Evolutionary conservation across 2,797 vertebrate genomes (phyloP).

Genomic region (Diplodus puntazzo): DNA sequence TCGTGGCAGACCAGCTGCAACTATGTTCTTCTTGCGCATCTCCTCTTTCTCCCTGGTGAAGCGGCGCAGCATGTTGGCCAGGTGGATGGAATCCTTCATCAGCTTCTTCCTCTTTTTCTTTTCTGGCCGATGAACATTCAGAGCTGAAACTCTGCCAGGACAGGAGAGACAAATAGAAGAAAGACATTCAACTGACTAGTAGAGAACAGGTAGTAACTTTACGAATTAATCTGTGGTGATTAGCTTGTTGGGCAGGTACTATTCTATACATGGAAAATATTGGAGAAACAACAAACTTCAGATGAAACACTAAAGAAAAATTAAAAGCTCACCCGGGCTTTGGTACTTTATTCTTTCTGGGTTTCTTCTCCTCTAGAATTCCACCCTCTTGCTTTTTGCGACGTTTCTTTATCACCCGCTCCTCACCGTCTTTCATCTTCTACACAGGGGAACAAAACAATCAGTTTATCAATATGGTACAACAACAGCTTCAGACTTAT

Average conservation of each 20-base stretch:
- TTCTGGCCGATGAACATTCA: conserved; percentile 95
- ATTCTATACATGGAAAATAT: neutral
- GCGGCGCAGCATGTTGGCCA: conserved; percentile 96
- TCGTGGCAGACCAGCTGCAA: conserved; percentile 18
- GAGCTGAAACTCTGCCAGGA: conserved; percentile 87
- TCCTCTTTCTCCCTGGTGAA: conserved; percentile 96
- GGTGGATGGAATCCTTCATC: conserved; percentile 93
- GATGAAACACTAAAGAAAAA: neutral
- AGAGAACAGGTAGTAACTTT: neutral
- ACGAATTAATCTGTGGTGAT: neutral
- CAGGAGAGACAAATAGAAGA: neutral
- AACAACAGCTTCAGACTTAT: neutral
- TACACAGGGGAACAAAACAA: conserved; percentile 25
- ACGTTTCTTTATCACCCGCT: conserved; percentile 92
- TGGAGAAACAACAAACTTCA: neutral
- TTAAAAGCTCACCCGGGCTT: conserved; percentile 90
- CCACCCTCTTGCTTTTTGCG: conserved; percentile 93
- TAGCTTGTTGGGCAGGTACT: neutral
- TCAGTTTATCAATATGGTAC: neutral
- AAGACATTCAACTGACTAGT: neutral
- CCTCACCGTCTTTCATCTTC: conserved; percentile 93
- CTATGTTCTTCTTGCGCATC: conserved; percentile 88
- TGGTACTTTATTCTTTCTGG: conserved; percentile 92
- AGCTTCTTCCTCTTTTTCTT: conserved; percentile 98
- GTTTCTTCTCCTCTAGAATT: conserved; percentile 92